Evolutionary conservation across 2,113 vertebrate species (phyloP), one percentile per base, ranked within the genome.

Genomic region (Orcinus orca): DNA sequence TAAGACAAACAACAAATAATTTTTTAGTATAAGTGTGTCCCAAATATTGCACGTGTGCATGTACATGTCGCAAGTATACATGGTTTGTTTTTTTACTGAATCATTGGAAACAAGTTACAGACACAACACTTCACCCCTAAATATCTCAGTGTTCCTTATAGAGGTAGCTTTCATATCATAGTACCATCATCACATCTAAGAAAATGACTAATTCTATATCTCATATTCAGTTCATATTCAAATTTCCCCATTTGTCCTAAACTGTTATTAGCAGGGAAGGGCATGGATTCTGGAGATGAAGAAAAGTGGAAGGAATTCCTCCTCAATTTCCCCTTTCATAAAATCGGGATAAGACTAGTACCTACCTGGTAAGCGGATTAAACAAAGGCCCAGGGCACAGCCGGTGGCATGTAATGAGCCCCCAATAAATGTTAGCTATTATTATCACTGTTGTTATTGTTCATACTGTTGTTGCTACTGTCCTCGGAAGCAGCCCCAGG

Each of bases 301-400:
- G 15, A 87, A 47, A 84, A 90, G 36, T 31, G 38, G 58, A 9
- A 67, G 31, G 62, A 95, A 82, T 68, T 38, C 47, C 85, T 71
- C 55, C 65, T 96, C 89, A 76, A n/a, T 93, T 95, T 96, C 47
- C 33, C 29, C 47, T 41, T 71, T 70, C 58, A 73, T 86, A 50
- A 96, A 90, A 77, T 41, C 26, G 44, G 11, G 33, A 14, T 77
- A 63, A 82, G 76, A 87, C 21, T 18, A 87, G 58, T 63, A 41
- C 29, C 36, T 38, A 47, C 44, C 33, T 91, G 63, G 2, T 38
- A 47, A 50, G 5, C 80, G 38, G 15, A 74, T 68, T 90, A 82
- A 88, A 74, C 21, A 50, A 86, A 63, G 41, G 31, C 23, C 41
- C 26, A 6, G 7, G 29, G 67, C 41, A 47, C 31, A 33, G 41